phyloP scores from a whole-genome alignment of 2,113 vertebrate genomes.

The Stictonetta naevosa region DNA sequence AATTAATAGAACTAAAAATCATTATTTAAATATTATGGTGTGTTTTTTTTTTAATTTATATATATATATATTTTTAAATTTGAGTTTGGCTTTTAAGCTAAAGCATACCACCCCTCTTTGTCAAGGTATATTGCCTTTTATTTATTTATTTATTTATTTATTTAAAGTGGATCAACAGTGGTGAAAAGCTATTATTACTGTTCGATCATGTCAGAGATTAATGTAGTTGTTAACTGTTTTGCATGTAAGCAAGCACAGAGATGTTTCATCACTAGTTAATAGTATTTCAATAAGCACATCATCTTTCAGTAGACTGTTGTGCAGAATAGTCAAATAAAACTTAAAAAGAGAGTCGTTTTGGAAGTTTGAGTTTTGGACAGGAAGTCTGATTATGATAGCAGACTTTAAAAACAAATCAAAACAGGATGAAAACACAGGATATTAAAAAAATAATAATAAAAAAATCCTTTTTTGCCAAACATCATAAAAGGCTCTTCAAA shows the following conservation, averaged over 20 bases:
- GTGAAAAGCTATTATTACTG: neutral
- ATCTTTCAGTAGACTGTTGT: neutral
- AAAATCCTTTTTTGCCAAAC: neutral
- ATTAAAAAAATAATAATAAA: too few relatives aligned
- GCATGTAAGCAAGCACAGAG: neutral
- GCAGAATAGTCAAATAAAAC: neutral
- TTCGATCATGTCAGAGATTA: neutral
- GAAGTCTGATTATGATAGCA: neutral
- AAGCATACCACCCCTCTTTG: neutral
- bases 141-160: too few relatives aligned
- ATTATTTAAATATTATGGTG: neutral
- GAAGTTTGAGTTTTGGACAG: neutral
- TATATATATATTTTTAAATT: neutral
- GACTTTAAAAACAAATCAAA: neutral
- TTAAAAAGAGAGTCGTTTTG: neutral
- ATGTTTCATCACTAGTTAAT: neutral
- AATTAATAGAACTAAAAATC: conserved; percentile 7
- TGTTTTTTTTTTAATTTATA: too few relatives aligned
- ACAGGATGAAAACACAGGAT: neutral
- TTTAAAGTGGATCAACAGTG: fast-evolving
- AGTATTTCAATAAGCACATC: neutral
- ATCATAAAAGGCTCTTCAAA: neutral
- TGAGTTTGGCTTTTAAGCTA: neutral
- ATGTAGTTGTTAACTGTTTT: neutral
- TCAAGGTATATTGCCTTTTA: neutral